Conservation (phyloP, 2,797 vertebrate species). For the Melanotaenia parkinsoni region DNA sequence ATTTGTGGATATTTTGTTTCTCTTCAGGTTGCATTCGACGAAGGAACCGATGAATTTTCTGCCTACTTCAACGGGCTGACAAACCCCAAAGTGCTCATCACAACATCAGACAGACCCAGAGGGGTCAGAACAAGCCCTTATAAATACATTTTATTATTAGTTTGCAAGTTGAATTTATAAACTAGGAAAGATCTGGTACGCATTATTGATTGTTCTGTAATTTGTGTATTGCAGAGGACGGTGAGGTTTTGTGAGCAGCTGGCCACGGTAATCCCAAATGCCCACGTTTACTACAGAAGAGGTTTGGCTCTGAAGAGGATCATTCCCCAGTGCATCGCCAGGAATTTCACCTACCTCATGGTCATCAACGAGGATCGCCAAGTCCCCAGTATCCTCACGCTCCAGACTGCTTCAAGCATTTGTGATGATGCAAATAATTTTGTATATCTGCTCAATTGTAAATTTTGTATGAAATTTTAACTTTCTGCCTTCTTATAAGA, state of each 20-base stretch:
- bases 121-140: conserved; percentile 82
- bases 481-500: neutral
- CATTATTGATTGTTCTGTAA: neutral
- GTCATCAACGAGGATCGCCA: conserved; percentile 97
- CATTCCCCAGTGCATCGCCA: conserved; percentile 93
- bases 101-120: conserved; percentile 96
- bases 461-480: no score
- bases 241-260: conserved; percentile 94
- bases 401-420: neutral
- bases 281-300: conserved; percentile 95
- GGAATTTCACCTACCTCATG: conserved; percentile 93
- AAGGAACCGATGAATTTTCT: conserved; percentile 97
- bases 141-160: neutral
- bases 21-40: conserved; percentile 92
- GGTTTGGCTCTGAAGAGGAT: conserved; percentile 95
- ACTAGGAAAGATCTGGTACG: neutral
- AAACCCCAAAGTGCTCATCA: conserved; percentile 97
- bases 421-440: neutral
- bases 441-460: neutral
- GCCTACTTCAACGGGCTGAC: conserved; percentile 95
- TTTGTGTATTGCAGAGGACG: conserved; percentile 85
- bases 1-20: neutral
- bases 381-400: conserved; percentile 92
- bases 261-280: conserved; percentile 90
- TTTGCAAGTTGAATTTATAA: neutral